Percentiles rank a stretch among this genome's conserved stretches.
Evolutionary conservation across 2,888 invertebrate species (phyloP).

Genomic region (Thera britannica): DNA sequence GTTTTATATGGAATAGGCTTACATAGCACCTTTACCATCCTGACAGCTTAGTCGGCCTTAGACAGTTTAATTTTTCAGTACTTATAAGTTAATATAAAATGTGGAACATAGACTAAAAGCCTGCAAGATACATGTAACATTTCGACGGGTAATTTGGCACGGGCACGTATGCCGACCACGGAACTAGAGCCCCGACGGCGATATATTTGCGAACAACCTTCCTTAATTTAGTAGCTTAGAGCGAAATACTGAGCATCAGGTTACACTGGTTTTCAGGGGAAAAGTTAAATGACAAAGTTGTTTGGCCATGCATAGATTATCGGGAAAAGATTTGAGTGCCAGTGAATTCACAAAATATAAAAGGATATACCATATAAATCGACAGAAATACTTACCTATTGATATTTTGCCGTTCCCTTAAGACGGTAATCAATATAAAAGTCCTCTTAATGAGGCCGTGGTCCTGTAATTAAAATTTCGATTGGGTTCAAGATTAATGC

Average conservation of each 20-base stretch:
- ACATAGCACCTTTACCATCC: no score
- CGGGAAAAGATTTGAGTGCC: neutral
- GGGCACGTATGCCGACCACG: constrained; percentile 55
- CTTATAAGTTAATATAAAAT: neutral
- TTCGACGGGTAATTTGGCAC: constrained; percentile 75
- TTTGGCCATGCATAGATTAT: constrained; percentile 18
- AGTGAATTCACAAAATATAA: neutral
- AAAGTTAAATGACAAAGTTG: constrained; percentile 23
- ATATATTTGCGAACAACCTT: constrained; percentile 32
- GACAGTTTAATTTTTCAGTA: no score
- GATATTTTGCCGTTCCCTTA: neutral
- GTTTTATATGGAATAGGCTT: no score
- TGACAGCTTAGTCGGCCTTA: no score
- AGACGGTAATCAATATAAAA: constrained; percentile 24
- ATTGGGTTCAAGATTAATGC: constrained; percentile 40
- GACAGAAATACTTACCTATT: no score
- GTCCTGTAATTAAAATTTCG: constrained; percentile 44
- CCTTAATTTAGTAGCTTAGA: constrained; percentile 34
- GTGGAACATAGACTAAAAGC: constrained; percentile 13
- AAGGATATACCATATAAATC: no score
- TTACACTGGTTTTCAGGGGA: constrained; percentile 26
- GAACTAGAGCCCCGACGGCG: constrained; percentile 50
- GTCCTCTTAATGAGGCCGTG: constrained; percentile 33
- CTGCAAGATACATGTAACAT: constrained; percentile 63
- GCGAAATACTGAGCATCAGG: constrained; percentile 21